Evolutionary conservation across 1,140 invertebrate species (phyloP).

Genomic region (Mercenaria mercenaria): DNA sequence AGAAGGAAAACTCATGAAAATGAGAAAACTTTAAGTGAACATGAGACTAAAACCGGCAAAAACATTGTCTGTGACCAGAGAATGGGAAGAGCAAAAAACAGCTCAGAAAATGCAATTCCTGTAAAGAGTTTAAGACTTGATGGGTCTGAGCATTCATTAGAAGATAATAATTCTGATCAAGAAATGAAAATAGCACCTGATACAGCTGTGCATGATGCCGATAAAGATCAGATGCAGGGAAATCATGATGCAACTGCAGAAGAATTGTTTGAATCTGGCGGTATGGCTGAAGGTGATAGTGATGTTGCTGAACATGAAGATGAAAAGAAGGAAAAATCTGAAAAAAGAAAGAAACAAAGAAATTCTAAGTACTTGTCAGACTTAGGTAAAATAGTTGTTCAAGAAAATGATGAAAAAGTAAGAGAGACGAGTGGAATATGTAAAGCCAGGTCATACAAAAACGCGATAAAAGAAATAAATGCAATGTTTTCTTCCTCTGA

Average conservation of each 20-base stretch:
- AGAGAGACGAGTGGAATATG: background rate
- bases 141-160: background rate
- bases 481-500: slow-evolving; percentile 19
- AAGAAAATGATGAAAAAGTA: background rate
- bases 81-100: background rate
- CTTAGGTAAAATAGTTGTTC: background rate
- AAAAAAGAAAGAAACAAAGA: background rate
- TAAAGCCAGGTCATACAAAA: background rate
- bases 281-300: background rate
- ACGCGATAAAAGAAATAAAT: background rate
- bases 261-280: background rate
- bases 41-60: background rate
- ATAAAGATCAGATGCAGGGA: background rate
- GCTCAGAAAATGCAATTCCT: background rate
- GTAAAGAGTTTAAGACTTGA: background rate
- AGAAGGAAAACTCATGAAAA: background rate
- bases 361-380: background rate
- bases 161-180: background rate
- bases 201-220: background rate
- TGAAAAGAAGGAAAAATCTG: background rate
- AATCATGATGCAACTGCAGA: background rate
- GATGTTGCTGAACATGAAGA: background rate
- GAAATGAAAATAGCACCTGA: background rate
- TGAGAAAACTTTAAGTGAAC: background rate
- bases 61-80: no score